Evolutionary conservation across 1,140 invertebrate genomes (phyloP), one percentile per base, ranked within the genome.

Genomic region (Chlorops oryzae): DNA sequence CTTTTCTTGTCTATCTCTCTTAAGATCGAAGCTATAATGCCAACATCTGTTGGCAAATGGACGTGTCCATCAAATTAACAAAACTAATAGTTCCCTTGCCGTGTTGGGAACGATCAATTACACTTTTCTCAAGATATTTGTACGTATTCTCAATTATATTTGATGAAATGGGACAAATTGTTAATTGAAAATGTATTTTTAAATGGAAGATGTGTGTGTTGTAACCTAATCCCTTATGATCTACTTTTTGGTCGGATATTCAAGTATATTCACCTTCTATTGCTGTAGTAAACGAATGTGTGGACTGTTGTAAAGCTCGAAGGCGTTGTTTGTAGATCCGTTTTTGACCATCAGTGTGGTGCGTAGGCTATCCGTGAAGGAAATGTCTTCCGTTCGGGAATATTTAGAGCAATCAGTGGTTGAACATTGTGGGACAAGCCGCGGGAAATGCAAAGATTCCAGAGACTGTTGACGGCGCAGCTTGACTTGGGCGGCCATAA

Each of bases 401-500:
- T n/a, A 12, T 5, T 22, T 12, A 20, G 22, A 7, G 13, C 18
- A 12, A 12, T 3, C 23, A 23, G 34, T 32, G 20, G 38, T 41
- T 35, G 17, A 21, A 6, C 9, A 40, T 10, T 12, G 15, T 13
- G 50, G 13, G 28, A 21, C 48, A 3, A n/a, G 27, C 37, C 12
- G 37, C 37, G 28, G 15, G 4, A 13, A 24, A 44, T 69, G 61
- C 25, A 65, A 22, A 0, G 63, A 62, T 38, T 70, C 79, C 17
- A 81, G 78, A 15, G 81, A 78, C 47, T 84, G 82, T 56, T 83
- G 81, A 34, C 82, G 75, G 5, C 82, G 72, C 1, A 84, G 60
- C 0, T 82, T 82, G 34, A 89, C 86, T 72, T 90, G 87, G 10
- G 89, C 90, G 9, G 90, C 90, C 90, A 94, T 93, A 1, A 94